Percentiles rank a stretch among this genome's conserved stretches.
phyloP scores from a whole-genome alignment of 2,888 invertebrate species.

The Himalopsyche anomala region DNA sequence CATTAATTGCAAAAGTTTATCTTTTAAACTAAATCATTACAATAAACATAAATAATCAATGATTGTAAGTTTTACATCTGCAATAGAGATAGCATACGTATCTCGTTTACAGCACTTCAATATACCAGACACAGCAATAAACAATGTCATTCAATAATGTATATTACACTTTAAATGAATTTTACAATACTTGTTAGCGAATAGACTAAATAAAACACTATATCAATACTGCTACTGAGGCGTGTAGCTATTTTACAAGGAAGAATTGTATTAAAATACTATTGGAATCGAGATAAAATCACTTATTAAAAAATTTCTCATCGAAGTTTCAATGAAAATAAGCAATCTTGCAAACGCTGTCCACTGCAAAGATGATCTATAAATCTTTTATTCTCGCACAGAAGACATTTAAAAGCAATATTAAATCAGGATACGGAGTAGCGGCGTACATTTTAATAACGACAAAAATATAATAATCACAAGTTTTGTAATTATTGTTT shows the following conservation, averaged over 20 bases:
- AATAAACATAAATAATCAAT: conserved; percentile 30
- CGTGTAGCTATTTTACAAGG: not conserved
- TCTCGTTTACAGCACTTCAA: not conserved
- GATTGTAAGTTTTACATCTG: not conserved
- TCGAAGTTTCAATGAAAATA: conserved; percentile 14
- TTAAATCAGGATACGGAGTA: not conserved
- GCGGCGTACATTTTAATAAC: not conserved
- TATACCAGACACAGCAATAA: not conserved
- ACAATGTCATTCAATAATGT: not conserved
- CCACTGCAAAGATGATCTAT: not conserved
- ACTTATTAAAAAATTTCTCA: conserved; percentile 18
- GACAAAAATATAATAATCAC: too few species aligned
- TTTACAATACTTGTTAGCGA: not conserved
- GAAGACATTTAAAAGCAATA: conserved; percentile 30
- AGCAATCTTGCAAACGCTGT: not conserved
- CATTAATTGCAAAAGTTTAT: conserved; percentile 11
- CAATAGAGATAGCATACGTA: not conserved
- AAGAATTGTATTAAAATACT: not conserved
- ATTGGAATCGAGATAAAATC: conserved; percentile 18
- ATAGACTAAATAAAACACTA: not conserved
- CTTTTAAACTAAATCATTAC: conserved; percentile 11
- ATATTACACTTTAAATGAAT: not conserved
- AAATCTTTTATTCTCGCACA: not conserved
- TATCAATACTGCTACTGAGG: not conserved
- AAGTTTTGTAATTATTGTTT: too few species aligned